Base-by-base conservation (phyloP, 2,113 vertebrate species). In the Nerophis lumbriciformis region DNA sequence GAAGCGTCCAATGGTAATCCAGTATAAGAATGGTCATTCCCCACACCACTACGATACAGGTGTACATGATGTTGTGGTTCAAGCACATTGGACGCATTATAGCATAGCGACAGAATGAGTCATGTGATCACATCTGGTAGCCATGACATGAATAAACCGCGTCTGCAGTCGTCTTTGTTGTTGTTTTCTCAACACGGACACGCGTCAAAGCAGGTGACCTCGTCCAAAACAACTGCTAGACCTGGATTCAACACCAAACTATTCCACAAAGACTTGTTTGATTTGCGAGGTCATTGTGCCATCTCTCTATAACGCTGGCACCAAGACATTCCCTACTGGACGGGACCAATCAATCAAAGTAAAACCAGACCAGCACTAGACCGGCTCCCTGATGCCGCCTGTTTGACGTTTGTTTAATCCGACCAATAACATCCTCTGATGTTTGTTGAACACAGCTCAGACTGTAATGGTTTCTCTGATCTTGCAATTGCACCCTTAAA, bases 351-450 rank as follows among this genome's bases (percentile, higher is more conserved):
- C 28, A 28, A 28, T 28, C 28, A 73, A 71, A 70, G 72, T 53
- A 58, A 61, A 76, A 73, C 64, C 65, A 74, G 63, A 73, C 58
- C 55, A 49, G 61, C 37, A 49, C 38, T 61, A 16, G 15, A 53
- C 59, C 38, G 49, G 45, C 68, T 64, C 55, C 61, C 61, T 66
- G 66, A 74, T 74, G 62, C 59, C 48, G 49, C 65, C 71, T 72
- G 71, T 80, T 55, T 70, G 49, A 64, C 69, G 61, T 63, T 78
- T 79, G 79, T 87, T 85, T 83, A 76, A 70, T 77, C 52, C 58
- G 59, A 67, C 60, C 69, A 79, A 79, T 71, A 84, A 82, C 83
- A 78, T 82, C 77, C 76, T 77, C 60, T 77, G 74, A 74, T 80
- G 76, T 74, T 82, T 80, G 76, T 83, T 79, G 69, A 83, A 80